Conservation (phyloP, 2,888 invertebrate species). For the Griposia aprilina region DNA sequence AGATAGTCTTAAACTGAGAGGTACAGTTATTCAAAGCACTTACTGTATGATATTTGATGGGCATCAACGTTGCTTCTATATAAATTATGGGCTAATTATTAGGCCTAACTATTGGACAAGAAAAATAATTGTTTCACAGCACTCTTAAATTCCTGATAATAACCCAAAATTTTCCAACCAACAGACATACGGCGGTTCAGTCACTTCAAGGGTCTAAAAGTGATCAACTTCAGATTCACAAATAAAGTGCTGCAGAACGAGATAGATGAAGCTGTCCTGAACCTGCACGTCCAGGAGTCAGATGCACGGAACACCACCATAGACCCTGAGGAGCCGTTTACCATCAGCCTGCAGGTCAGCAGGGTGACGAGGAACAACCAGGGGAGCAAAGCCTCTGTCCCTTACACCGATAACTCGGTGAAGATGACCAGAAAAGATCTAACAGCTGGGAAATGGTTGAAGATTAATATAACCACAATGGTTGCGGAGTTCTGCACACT, state of each 20-base stretch:
- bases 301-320: conserved; percentile 80
- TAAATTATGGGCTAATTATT: conserved; percentile 44
- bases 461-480: conserved; percentile 93
- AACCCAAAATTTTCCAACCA: conserved; percentile 23
- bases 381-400: conserved; percentile 84
- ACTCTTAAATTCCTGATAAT: not conserved
- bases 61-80: conserved; percentile 44
- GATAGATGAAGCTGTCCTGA: conserved; percentile 93
- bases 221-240: conserved; percentile 93
- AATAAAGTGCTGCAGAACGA: conserved; percentile 93
- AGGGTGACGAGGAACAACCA: conserved; percentile 85
- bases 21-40: not conserved
- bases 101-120: not conserved
- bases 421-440: conserved; percentile 89
- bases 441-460: conserved; percentile 92
- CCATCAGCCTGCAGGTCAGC: conserved; percentile 84
- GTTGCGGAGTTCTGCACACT: conserved; percentile 94
- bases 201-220: conserved; percentile 92
- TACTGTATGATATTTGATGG: not conserved
- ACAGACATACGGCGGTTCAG: conserved; percentile 93
- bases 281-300: conserved; percentile 91
- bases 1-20: not conserved
- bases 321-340: conserved; percentile 81
- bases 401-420: conserved; percentile 82
- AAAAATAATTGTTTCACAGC: not conserved